These are phyloP conservation scores for Phalacrocorax aristotelis DNA, from an alignment of 2,113 vertebrate genomes.

Conservation along the genomic window DNA sequence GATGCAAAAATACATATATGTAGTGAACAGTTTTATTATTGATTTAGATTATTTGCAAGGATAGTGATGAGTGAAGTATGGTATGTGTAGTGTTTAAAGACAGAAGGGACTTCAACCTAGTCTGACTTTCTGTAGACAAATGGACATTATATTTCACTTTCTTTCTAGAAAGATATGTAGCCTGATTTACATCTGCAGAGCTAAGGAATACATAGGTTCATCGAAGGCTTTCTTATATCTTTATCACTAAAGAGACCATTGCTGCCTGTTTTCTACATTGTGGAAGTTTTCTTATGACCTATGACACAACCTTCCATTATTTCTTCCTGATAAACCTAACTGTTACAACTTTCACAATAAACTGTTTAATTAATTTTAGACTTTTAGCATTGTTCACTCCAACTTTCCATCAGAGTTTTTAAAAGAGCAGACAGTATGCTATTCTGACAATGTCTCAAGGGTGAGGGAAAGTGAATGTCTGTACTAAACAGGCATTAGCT, in stretches of 20 bases:
- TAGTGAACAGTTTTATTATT: not conserved
- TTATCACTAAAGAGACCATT: not conserved
- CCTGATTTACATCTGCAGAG: not conserved
- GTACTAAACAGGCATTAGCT: not conserved
- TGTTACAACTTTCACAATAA: not conserved
- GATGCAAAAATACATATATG: not conserved
- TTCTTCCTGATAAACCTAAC: not conserved
- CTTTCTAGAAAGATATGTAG: not conserved
- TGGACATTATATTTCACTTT: not conserved
- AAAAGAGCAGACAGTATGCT: not conserved
- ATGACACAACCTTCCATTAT: not conserved
- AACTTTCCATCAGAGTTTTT: not conserved
- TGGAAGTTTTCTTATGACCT: not conserved
- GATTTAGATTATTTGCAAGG: not conserved
- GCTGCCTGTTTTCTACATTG: not conserved
- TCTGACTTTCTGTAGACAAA: not conserved
- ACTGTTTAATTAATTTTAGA: not conserved
- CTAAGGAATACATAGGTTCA: not conserved
- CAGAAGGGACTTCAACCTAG: not conserved
- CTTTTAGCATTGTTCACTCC: not conserved
- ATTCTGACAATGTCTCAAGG: not conserved
- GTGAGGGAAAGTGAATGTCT: not conserved
- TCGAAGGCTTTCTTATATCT: not conserved
- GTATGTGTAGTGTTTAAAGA: not conserved
- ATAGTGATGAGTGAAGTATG: not conserved